Evolutionary conservation across 2,888 invertebrate genomes (phyloP).

Genomic region (Mesorhabditis sp.): DNA sequence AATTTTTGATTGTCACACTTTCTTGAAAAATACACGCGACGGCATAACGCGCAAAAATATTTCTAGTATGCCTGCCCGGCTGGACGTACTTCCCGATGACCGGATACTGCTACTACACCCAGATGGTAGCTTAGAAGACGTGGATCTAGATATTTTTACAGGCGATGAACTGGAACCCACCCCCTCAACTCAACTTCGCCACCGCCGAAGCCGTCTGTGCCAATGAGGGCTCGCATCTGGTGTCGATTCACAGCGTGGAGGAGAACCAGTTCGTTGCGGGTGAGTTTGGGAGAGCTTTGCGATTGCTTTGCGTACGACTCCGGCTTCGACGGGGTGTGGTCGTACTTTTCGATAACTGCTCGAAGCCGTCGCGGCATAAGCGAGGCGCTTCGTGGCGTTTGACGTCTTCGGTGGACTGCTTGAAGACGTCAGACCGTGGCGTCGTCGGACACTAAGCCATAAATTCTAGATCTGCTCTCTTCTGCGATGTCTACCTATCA

Average conservation of each 20-base stretch:
- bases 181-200: conserved; percentile 38
- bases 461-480: background rate
- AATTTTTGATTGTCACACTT: no score
- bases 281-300: no score
- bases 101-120: background rate
- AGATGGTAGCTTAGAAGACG: background rate
- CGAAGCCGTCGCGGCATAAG: no score
- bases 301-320: no score
- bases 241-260: background rate
- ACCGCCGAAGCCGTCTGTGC: conserved; percentile 15
- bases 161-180: conserved; percentile 16
- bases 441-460: background rate
- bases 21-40: no score
- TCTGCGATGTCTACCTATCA: background rate
- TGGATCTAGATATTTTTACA: no score
- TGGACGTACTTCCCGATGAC: background rate
- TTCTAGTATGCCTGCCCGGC: background rate
- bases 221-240: background rate
- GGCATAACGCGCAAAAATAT: no score
- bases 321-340: no score
- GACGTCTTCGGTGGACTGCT: no score
- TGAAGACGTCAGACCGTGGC: no score
- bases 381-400: no score
- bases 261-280: background rate
- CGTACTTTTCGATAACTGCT: no score